A percentile compares a stretch with the other conserved stretches of the same genome.
Conservation (phyloP, 2,113 vertebrate species). For the Tragelaphus strepsiceros region DNA sequence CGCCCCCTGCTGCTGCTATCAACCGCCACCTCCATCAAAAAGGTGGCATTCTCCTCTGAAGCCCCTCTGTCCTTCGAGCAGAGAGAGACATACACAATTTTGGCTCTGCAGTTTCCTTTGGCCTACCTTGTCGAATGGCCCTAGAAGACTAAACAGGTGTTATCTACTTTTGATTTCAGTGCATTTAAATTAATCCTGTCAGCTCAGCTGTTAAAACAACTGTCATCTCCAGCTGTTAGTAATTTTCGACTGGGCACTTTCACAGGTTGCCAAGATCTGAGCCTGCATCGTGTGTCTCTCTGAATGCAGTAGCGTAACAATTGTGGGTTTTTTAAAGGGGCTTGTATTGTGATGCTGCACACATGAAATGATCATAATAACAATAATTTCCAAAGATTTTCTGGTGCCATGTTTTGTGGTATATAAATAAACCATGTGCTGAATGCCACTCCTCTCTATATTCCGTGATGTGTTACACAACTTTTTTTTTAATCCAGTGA, state of each 20-base stretch:
- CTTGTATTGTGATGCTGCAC: slow-evolving; percentile 65
- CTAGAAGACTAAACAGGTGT: slow-evolving; percentile 99
- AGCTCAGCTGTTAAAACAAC: slow-evolving; percentile 99
- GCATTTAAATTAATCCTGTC: slow-evolving; percentile 99
- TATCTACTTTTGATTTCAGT: slow-evolving; percentile 99
- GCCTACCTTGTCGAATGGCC: slow-evolving; percentile 88
- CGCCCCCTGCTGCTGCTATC: slow-evolving; percentile 63
- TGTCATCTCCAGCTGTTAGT: slow-evolving; percentile 99
- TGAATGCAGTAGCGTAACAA: slow-evolving; percentile 78
- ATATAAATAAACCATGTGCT: slow-evolving; percentile 58
- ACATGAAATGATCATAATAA: slow-evolving; percentile 65
- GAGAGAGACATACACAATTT: slow-evolving; percentile 62
- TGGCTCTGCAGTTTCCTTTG: slow-evolving; percentile 78
- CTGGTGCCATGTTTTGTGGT: slow-evolving; percentile 52
- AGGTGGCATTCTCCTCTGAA: slow-evolving; percentile 69
- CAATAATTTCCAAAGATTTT: slow-evolving; percentile 55
- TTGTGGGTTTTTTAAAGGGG: slow-evolving; percentile 74
- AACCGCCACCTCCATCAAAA: slow-evolving; percentile 50
- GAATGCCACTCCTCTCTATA: not conserved
- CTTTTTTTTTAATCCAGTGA: not conserved
- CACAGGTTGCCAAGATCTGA: slow-evolving; percentile 90
- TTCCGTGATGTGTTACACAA: not conserved
- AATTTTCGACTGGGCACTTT: slow-evolving; percentile 97
- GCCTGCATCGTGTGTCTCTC: slow-evolving; percentile 80
- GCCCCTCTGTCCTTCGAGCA: slow-evolving; percentile 59